Base-by-base conservation (phyloP, 1,140 invertebrate genomes). In the Zaprionus capensis region DNA sequence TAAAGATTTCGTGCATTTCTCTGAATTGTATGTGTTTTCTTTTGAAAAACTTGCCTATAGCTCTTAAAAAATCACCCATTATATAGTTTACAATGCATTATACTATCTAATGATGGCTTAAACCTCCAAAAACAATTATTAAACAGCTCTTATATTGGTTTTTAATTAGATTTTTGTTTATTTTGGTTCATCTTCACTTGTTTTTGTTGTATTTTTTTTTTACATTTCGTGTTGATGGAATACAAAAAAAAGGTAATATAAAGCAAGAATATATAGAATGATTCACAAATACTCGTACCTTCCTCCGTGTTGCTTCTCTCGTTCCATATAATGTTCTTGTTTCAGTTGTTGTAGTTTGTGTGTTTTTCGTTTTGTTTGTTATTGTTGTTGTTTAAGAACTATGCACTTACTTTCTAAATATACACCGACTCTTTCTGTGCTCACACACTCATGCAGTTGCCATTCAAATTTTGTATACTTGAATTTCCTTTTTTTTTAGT, bases 251-350 rank as follows among this genome's bases (percentile, higher is more conserved):
- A 36, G n/a, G 41, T 34, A 71, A 44, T 38, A 17, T 20, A 28
- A 70, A 46, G 5, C 20, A 26, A 59, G 58, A 58, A 58, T 22
- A 58, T 22, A 71, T 26, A 57, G 61, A 76, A 76, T 71, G 34
- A 69, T 74, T 71, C 68, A 76, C 22, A 76, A 76, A 76, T 76
- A 76, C 55, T 71, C 56, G 67, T 76, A 71, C 73, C 59, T 76
- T 76, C 61, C 68, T 14, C 14, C 36, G 7, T 46, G 20, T 26
- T 46, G 26, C 17, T 31, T 64, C 20, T 64, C 20, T 55, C 58
- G 34, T 49, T 63, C 55, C 64, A 17, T 26, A 53, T 68, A 46
- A 15, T 58, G 51, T 41, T 62, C 17, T 55, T 61, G 24, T 72
- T 67, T 22, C 15, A 51, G 55, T 44, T 67, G 55, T 24, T 64